These are phyloP conservation scores for Eucera pruinosa DNA, from an alignment of 2,888 invertebrate species.

Conservation along the genomic window DNA sequence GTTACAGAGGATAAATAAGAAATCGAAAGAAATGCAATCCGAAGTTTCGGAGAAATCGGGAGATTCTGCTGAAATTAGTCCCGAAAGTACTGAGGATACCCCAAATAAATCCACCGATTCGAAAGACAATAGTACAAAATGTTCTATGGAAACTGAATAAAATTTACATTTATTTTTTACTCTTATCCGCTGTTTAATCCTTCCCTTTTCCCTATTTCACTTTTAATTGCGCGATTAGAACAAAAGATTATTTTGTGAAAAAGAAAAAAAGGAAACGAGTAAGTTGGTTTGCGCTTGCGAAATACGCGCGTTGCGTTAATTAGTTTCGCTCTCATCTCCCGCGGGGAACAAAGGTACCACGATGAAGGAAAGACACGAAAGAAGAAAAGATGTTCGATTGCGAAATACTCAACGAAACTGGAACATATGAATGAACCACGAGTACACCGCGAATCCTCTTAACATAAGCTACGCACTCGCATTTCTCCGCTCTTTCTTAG, in stretches of 20 bases:
- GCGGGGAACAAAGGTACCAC: neutral
- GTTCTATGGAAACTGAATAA: slow-evolving; percentile 62
- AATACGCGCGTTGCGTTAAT: slow-evolving; percentile 5
- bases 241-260: too few relatives aligned
- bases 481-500: neutral
- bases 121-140: slow-evolving; percentile 9
- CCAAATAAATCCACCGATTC: neutral
- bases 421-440: slow-evolving; percentile 24
- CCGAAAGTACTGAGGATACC: neutral
- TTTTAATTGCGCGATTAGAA: too few relatives aligned
- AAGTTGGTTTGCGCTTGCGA: neutral
- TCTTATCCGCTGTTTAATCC: neutral
- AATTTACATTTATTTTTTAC: slow-evolving; percentile 27
- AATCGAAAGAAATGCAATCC: neutral
- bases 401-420: slow-evolving; percentile 42
- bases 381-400: slow-evolving; percentile 20
- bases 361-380: slow-evolving; percentile 21
- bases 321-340: neutral
- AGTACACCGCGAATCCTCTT: neutral
- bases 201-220: neutral
- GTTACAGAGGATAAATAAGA: slow-evolving; percentile 79
- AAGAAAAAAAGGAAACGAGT: neutral
- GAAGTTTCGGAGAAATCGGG: slow-evolving; percentile 4
- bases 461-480: slow-evolving; percentile 1
- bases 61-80: neutral